phyloP scores from a whole-genome alignment of 1,140 invertebrate species.

The Drosophila dunni region DNA sequence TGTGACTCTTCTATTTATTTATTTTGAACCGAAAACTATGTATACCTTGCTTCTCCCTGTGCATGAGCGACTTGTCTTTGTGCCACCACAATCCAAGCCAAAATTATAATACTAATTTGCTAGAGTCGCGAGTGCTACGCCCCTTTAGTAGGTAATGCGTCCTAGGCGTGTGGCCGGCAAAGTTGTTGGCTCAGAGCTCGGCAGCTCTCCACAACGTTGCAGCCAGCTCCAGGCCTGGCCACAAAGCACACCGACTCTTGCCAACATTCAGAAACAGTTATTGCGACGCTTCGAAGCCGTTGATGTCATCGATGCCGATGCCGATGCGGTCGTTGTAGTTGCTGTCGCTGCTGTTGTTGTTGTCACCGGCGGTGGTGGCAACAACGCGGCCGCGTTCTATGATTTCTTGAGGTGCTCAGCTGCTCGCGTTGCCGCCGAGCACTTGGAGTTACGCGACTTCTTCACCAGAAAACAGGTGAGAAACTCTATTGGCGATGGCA shows the following conservation, averaged over 20 bases:
- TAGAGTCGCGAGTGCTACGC: conserved; percentile 55
- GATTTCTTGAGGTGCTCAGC: conserved; percentile 57
- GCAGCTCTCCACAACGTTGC: conserved; percentile 74
- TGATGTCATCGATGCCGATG: conserved; percentile 24
- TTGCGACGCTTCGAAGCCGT: conserved; percentile 64
- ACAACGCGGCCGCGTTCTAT: conserved; percentile 74
- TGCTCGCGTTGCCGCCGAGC: conserved; percentile 26
- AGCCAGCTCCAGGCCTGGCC: conserved; percentile 70
- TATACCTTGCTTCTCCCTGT: no score
- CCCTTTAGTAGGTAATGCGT: conserved; percentile 65
- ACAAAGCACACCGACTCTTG: conserved; percentile 72
- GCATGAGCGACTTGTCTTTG: no score
- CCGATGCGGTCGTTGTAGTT: conserved; percentile 24
- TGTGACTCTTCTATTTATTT: no score
- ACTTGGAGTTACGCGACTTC: conserved; percentile 69
- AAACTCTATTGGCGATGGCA: conserved; percentile 80
- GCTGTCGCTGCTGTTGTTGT: conserved; percentile 34
- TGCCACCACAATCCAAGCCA: conserved; percentile 5
- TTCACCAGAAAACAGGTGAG: conserved; percentile 80
- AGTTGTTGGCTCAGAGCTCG: conserved; percentile 68
- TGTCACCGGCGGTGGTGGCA: conserved; percentile 43
- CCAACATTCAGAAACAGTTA: conserved; percentile 82
- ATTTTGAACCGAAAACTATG: no score
- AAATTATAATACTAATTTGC: conserved; percentile 35
- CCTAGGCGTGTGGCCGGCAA: conserved; percentile 65